Evolutionary conservation across 23 tunicate genomes (phyloP).

Genomic region (Ciona savignyi): DNA sequence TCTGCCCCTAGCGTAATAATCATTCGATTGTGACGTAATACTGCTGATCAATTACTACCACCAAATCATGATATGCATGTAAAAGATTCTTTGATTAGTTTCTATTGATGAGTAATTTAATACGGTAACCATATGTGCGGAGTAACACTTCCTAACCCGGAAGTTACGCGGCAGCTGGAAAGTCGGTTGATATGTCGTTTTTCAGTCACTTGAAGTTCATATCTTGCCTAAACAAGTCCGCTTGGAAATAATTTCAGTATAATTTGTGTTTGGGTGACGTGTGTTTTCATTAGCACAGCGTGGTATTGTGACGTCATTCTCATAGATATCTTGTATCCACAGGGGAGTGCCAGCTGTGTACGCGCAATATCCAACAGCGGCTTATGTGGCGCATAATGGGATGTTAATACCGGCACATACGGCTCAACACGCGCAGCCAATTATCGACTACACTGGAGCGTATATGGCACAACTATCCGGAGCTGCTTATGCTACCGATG

Average conservation of each 20-base stretch:
- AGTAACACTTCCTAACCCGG: no score
- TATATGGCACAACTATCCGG: constrained; percentile 53
- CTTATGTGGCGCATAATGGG: constrained; percentile 51
- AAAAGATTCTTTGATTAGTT: no score
- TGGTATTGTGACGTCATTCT: neutral
- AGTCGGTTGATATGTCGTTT: no score
- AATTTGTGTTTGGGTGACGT: no score
- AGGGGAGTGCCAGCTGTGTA: constrained; percentile 41
- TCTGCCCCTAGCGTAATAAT: neutral
- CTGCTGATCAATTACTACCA: neutral
- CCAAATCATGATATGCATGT: neutral
- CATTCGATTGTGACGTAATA: neutral
- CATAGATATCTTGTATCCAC: neutral
- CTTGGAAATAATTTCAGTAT: no score
- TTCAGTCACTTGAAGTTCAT: no score
- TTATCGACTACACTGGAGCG: constrained; percentile 64
- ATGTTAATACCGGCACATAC: constrained; percentile 49
- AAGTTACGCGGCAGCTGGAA: no score
- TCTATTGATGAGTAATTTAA: no score
- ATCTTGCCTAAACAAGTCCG: no score
- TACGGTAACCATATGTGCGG: no score
- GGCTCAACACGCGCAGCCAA: constrained; percentile 20
- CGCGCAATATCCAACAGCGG: constrained; percentile 27
- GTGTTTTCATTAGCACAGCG: no score
- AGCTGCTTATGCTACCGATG: constrained; percentile 61